These are phyloP conservation scores for Pelmatolapia mariae DNA, from an alignment of 2,113 vertebrate genomes.

Conservation along the genomic window DNA sequence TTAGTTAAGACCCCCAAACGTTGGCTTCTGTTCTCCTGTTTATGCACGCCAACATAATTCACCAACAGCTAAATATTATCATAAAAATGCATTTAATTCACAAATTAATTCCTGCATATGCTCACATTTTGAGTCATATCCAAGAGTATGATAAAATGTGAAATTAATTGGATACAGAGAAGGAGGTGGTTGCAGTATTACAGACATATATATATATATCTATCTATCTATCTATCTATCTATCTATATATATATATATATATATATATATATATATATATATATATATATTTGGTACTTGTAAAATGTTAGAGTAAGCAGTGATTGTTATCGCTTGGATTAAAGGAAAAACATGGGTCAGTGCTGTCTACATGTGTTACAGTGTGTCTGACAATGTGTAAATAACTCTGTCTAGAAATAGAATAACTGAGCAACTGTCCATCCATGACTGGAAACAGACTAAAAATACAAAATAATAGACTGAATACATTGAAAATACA, in stretches of 20 bases:
- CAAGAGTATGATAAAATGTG: background rate
- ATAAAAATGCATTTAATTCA: background rate
- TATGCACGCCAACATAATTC: background rate
- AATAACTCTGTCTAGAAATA: background rate
- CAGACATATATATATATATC: background rate
- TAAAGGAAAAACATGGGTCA: background rate
- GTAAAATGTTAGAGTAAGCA: background rate
- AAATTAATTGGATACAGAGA: background rate
- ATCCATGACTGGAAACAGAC: background rate
- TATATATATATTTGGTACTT: background rate
- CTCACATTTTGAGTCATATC: background rate
- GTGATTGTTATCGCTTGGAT: background rate
- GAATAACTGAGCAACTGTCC: background rate
- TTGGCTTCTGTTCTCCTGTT: background rate
- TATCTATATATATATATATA: background rate
- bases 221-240: accelerated
- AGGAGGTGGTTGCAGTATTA: background rate
- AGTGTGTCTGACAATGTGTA: background rate
- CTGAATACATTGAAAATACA: background rate
- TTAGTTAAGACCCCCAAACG: background rate
- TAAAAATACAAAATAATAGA: background rate
- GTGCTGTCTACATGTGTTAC: background rate
- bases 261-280: background rate
- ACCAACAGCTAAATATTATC: background rate
- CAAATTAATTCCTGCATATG: background rate